Evolutionary conservation across 2,888 invertebrate genomes (phyloP).

Genomic region (Cenopis cana): DNA sequence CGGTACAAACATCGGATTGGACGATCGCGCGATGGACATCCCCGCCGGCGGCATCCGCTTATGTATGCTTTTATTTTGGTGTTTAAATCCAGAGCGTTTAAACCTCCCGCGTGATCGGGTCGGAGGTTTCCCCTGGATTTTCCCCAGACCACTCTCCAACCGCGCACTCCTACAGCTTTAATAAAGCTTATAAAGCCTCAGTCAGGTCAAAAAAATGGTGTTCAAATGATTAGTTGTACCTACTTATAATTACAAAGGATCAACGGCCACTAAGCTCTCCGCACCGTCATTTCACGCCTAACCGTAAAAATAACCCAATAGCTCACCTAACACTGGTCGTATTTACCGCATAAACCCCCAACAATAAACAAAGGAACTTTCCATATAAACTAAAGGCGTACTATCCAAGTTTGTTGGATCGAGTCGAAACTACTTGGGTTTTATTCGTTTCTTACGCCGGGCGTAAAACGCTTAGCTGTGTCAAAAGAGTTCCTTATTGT

Average conservation of each 20-base stretch:
- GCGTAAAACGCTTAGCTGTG: constrained; percentile 28
- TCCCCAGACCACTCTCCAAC: too few species aligned
- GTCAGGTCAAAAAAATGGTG: background rate
- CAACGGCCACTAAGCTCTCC: background rate
- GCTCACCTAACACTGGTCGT: constrained; percentile 23
- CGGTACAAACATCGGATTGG: too few species aligned
- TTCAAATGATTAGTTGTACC: background rate
- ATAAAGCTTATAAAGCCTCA: too few species aligned
- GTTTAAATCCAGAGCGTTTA: too few species aligned
- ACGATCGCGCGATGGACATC: too few species aligned
- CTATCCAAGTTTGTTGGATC: constrained; percentile 39
- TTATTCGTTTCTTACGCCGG: constrained; percentile 37
- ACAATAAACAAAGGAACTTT: constrained; percentile 38
- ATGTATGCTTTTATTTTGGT: too few species aligned
- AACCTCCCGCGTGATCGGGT: too few species aligned
- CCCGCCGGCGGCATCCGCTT: too few species aligned
- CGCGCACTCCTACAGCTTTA: too few species aligned
- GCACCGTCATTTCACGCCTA: constrained; percentile 11
- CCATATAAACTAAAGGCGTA: constrained; percentile 40
- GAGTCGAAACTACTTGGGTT: constrained; percentile 38
- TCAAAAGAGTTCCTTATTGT: constrained; percentile 20
- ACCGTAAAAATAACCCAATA: constrained; percentile 25
- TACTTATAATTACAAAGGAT: background rate
- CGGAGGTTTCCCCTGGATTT: too few species aligned
- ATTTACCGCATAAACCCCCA: constrained; percentile 23